phyloP scores from a whole-genome alignment of 2,888 invertebrate species.

The Theodoxus fluviatilis region DNA sequence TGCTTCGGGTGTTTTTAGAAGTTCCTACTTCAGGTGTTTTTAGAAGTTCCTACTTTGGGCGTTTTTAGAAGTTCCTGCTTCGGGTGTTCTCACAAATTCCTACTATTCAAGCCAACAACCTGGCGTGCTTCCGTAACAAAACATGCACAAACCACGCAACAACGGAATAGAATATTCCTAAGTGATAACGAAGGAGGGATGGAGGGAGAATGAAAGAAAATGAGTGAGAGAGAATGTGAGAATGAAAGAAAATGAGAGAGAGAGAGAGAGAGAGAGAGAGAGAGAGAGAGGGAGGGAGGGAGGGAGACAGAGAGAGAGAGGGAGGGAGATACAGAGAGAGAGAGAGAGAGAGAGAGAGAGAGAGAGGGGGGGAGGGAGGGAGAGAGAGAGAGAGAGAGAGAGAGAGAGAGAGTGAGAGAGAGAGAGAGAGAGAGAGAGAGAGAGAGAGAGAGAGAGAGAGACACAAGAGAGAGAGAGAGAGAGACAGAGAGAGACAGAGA shows the following conservation, averaged over 20 bases:
- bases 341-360: conserved; percentile 16
- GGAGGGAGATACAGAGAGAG: conserved; percentile 18
- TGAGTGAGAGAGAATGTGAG: conserved; percentile 5
- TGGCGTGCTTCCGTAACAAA: too few relatives aligned
- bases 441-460: too few relatives aligned
- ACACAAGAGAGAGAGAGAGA: too few relatives aligned
- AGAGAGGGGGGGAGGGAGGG: conserved; percentile 8
- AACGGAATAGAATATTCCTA: neutral
- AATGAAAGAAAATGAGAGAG: conserved; percentile 12
- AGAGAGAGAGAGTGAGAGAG: conserved; percentile 19
- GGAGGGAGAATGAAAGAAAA: neutral
- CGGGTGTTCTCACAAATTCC: too few relatives aligned
- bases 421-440: neutral
- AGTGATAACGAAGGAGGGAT: neutral
- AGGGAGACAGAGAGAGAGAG: neutral
- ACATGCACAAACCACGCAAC: neutral
- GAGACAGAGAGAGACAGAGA: conserved; percentile 3
- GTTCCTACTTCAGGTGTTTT: too few relatives aligned
- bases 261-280: conserved; percentile 15
- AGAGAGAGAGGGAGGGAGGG: neutral
- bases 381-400: conserved; percentile 20
- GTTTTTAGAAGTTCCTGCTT: too few relatives aligned
- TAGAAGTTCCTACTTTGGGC: too few relatives aligned
- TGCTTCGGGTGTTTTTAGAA: too few relatives aligned
- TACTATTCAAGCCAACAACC: too few relatives aligned